Conservation (phyloP, 2,888 invertebrate species). For the Luperina testacea region DNA sequence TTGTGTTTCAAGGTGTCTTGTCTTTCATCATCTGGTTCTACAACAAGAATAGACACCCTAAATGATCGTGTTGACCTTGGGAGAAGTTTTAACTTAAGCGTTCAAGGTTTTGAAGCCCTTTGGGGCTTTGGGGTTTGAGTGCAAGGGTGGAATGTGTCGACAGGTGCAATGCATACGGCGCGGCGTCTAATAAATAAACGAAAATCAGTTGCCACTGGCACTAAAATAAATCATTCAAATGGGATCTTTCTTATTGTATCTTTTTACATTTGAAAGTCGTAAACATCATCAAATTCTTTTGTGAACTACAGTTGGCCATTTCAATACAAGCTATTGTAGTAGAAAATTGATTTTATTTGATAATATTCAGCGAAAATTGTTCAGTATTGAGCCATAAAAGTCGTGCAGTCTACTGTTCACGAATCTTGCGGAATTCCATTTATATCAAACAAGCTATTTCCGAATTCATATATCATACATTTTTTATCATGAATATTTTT, state of each 20-base stretch:
- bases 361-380: conserved; percentile 28
- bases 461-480: neutral
- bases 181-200: conserved; percentile 12
- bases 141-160: conserved; percentile 21
- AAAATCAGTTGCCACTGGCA: conserved; percentile 1
- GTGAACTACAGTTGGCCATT: conserved; percentile 10
- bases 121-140: neutral
- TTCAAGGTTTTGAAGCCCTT: conserved; percentile 16
- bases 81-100: neutral
- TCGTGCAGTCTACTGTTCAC: conserved; percentile 27
- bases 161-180: conserved; percentile 38
- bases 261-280: conserved; percentile 31
- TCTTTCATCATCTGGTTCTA: conserved; percentile 14
- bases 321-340: conserved; percentile 39
- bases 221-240: neutral
- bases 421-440: conserved; percentile 31
- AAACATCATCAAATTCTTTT: conserved; percentile 34
- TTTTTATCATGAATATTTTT: conserved; percentile 18
- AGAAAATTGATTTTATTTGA: conserved; percentile 47
- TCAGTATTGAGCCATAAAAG: conserved; percentile 38
- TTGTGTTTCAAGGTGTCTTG: conserved; percentile 24
- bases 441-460: conserved; percentile 36
- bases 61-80: conserved; percentile 34
- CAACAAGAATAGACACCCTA: conserved; percentile 12
- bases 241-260: neutral